phyloP scores from a whole-genome alignment of 2,888 invertebrate genomes.

The Pammene fasciana region DNA sequence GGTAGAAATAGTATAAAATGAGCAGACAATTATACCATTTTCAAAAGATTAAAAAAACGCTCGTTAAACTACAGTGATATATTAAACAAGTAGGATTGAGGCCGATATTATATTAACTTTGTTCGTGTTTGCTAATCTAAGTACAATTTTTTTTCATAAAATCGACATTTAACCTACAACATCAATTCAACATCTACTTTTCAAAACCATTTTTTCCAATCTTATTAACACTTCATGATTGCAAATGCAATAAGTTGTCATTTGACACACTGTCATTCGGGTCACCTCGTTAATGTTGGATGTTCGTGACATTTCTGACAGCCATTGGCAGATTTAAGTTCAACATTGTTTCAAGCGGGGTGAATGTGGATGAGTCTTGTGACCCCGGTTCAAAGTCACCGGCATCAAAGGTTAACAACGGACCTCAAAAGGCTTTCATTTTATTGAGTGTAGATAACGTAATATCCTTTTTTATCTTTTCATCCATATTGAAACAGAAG shows the following conservation, averaged over 20 bases:
- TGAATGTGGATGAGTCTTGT: conserved; percentile 11
- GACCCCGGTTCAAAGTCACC: conserved; percentile 22
- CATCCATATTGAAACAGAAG: no score
- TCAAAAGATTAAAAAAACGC: no score
- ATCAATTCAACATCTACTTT: background rate
- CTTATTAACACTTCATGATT: conserved; percentile 16
- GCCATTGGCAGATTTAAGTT: conserved; percentile 16
- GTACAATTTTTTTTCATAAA: no score
- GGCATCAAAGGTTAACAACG: background rate
- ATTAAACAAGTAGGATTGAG: no score
- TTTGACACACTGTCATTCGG: conserved; percentile 25
- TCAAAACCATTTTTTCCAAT: no score
- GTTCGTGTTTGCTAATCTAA: no score
- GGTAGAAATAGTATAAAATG: no score
- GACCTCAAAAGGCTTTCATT: background rate
- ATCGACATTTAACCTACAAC: no score
- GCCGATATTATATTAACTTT: no score
- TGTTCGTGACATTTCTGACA: conserved; percentile 37
- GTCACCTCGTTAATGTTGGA: conserved; percentile 17
- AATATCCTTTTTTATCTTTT: no score
- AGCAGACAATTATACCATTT: no score
- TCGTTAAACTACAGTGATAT: no score
- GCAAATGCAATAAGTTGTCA: conserved; percentile 12
- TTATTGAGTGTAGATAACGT: background rate
- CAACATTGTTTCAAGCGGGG: conserved; percentile 9